Conservation (phyloP, 2,113 vertebrate species). For the Callithrix jacchus region DNA sequence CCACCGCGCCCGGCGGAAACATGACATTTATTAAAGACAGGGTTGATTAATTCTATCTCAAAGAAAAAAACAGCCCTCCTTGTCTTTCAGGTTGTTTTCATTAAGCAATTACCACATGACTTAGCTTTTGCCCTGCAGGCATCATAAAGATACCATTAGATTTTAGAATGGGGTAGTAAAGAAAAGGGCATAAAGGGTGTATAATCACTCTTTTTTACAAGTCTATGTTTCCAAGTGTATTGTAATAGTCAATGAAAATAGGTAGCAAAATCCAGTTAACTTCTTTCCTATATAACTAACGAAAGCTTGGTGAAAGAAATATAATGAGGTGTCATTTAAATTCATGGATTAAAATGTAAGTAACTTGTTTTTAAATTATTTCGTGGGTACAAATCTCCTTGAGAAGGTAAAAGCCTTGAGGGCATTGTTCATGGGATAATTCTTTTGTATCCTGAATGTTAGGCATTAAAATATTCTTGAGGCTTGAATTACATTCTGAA, state of each 20-base stretch:
- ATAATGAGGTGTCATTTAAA: neutral
- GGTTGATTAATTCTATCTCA: neutral
- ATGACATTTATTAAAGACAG: neutral
- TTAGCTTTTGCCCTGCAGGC: neutral
- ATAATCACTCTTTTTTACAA: neutral
- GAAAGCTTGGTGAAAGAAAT: neutral
- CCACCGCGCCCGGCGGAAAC: neutral
- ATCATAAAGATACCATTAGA: neutral
- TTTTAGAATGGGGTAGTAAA: neutral
- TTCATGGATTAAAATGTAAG: neutral
- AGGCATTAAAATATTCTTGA: neutral
- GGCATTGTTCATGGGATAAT: neutral
- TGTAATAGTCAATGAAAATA: neutral
- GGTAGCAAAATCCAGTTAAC: neutral
- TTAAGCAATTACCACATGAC: neutral
- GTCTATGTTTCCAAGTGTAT: slow-evolving; percentile 12
- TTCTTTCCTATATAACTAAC: slow-evolving; percentile 13
- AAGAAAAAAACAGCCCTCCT: neutral
- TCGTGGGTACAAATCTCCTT: neutral
- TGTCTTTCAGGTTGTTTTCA: slow-evolving; percentile 15
- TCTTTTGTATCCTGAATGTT: neutral
- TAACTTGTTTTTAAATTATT: slow-evolving; percentile 4
- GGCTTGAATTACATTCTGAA: neutral
- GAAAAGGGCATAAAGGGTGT: neutral
- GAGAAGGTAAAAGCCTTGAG: neutral